Evolutionary conservation across 1,140 invertebrate species (phyloP), one percentile per base, ranked within the genome.

Genomic region (Leptinotarsa lineolata): DNA sequence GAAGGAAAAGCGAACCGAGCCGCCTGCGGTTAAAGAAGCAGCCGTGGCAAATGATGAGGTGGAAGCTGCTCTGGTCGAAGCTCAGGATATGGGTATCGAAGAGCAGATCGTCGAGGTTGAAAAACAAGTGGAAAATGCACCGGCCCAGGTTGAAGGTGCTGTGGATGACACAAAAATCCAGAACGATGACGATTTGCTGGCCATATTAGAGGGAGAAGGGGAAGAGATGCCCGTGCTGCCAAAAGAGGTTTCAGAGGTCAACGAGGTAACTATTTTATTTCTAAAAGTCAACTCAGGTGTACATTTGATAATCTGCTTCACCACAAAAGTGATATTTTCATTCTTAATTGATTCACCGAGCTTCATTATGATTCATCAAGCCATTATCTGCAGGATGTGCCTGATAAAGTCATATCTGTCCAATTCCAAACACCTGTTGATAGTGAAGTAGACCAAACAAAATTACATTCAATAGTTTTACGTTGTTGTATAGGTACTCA

Each of bases 181-280:
- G 21, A 72, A 67, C 13, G 60, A 69, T 20, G 60, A 59, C 16
- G 83, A 84, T 76, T 78, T 84, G 54, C 69, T 84, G 61, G 83
- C 83, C 11, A 83, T 84, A 68, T 76, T 84, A 45, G 83, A 84
- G 77, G 83, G 83, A 64, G 79, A 82, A 54, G 75, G 59, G 16
- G 66, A 61, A 63, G 68, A 71, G 16, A 71, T 71, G 30, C 69
- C 69, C 11, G 58, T 71, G 22, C n/a, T 61, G 30, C 45, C 22
- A 8, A 67, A 67, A 73, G 65, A 63, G 60, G 59, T 70, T 70
- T 3, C 54, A 21, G 20, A 54, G 18, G 58, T n/a, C 6, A 24
- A 20, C 0, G 63, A 44, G 45, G 45, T 61, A 64, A 65, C 65
- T 60, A 67, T 68, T 66, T 16, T n/a, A 8, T 59, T n/a, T 59